Evolutionary conservation across 30 jellyfish, hydroid and myxozoan species (phyloP), one percentile per base, ranked within the genome.

Genomic region (Aurelia coerulea): DNA sequence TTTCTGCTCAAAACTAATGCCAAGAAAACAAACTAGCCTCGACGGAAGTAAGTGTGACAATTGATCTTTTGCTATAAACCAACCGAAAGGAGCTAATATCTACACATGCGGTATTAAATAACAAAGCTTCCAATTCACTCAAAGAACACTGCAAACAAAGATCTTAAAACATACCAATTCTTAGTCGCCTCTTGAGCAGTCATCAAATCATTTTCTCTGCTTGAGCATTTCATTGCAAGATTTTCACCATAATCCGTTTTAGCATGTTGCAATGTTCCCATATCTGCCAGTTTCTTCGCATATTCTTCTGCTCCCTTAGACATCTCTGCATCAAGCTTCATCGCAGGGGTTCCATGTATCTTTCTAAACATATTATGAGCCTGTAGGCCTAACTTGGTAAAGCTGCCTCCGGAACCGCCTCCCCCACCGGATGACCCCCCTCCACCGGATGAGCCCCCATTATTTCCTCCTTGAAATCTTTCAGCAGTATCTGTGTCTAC

Each of bases 111-210:
- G 56, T 46, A 46, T 9, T 5, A 46, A 46, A 0, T 46, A 9
- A 46, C 56, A 9, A 2, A 46, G 1, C 14, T 46, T 46, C 2
- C 53, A 10, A 42, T 42, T 42, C 53, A 42, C 4, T 42, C 11
- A 42, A 42, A 42, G 1, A 42, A 42, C 53, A 42, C 9, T 3
- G 10, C 53, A 42, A 42, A 42, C 53, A 42, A 5, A 46, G 10
- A 6, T n/a, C 1, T 46, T 46, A 5, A 46, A 46, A n/a, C 92
- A 68, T 74, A 94, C 99, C 99, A 95, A 53, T 80, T 90, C 41
- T 92, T 82, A 13, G 95, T 90, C 10, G 98, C 99, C 68, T 95
- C 99, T 23, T 87, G 96, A 54, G 97, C 99, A 12, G 91, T 62
- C 99, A 95, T 86, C 71, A 86, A 96, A 46, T 66, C 90, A 16